phyloP scores from a whole-genome alignment of 2,113 vertebrate species.

The Setophaga coronata region DNA sequence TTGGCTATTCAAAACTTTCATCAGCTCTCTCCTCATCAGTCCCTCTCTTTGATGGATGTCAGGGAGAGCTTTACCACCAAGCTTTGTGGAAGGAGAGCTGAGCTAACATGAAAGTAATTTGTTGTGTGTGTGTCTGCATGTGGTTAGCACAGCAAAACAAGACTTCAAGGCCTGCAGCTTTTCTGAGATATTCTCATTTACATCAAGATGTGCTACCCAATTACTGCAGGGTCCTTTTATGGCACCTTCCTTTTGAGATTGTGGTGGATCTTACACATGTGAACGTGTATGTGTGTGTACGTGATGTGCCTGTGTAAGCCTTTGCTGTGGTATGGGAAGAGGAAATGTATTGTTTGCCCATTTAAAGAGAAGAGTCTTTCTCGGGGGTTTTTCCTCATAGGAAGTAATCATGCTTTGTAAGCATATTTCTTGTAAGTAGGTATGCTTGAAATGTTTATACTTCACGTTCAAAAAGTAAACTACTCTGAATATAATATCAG shows the following conservation, averaged over 20 bases:
- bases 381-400: neutral
- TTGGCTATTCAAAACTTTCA: neutral
- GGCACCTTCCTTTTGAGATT: conserved; percentile 5
- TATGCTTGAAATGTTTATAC: neutral
- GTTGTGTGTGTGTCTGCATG: neutral
- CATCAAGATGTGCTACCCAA: neutral
- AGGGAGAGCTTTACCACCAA: neutral
- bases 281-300: neutral
- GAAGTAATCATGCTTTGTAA: conserved; percentile 26
- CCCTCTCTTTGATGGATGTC: neutral
- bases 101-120: conserved; percentile 10
- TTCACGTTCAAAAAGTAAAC: neutral
- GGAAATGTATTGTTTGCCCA: conserved; percentile 18
- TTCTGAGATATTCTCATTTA: neutral
- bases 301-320: neutral
- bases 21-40: neutral
- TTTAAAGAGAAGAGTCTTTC: neutral
- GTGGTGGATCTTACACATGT: neutral
- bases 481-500: neutral
- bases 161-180: neutral
- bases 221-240: neutral
- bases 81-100: neutral
- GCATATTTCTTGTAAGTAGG: neutral
- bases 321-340: conserved; percentile 39
- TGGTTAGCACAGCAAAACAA: conserved; percentile 39